These are phyloP conservation scores for Eumeta japonica DNA, from an alignment of 1,140 invertebrate genomes.

Conservation along the genomic window DNA sequence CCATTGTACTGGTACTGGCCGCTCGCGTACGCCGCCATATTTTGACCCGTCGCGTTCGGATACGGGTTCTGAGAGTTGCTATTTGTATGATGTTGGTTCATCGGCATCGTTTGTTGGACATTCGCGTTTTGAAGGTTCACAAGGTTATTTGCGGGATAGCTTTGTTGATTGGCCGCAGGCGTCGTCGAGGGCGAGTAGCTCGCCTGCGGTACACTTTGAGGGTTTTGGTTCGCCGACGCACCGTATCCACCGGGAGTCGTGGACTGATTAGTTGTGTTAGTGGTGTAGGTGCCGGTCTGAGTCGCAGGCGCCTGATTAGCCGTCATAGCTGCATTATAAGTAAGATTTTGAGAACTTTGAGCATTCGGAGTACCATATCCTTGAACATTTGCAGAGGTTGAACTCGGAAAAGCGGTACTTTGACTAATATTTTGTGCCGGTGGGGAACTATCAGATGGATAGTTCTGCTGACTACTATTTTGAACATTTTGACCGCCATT, in stretches of 20 bases:
- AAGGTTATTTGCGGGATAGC: conserved; percentile 24
- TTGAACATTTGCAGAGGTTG: no score
- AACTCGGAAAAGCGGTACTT: no score
- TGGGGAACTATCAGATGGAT: conserved; percentile 21
- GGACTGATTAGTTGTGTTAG: conserved; percentile 27
- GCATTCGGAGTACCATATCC: no score
- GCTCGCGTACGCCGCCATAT: conserved; percentile 45
- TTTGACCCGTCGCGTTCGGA: conserved; percentile 46
- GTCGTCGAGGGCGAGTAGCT: conserved; percentile 42
- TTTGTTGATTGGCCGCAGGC: conserved; percentile 33
- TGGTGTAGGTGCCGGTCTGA: conserved; percentile 23
- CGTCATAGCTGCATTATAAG: no score
- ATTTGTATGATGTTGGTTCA: no score
- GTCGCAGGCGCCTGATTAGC: conserved; percentile 26
- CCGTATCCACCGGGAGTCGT: conserved; percentile 24
- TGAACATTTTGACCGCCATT: conserved; percentile 22
- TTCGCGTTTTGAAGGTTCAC: conserved; percentile 30
- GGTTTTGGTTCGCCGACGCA: conserved; percentile 15
- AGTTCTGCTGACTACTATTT: conserved; percentile 28
- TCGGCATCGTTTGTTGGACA: conserved; percentile 17
- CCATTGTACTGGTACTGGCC: conserved; percentile 44
- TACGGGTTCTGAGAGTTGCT: conserved; percentile 34
- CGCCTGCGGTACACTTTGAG: conserved; percentile 29
- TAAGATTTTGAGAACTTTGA: no score
- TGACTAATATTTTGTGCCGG: conserved; percentile 22